Evolutionary conservation across 2,113 vertebrate genomes (phyloP), one percentile per base, ranked within the genome.

Genomic region (Muscicapa adusta): DNA sequence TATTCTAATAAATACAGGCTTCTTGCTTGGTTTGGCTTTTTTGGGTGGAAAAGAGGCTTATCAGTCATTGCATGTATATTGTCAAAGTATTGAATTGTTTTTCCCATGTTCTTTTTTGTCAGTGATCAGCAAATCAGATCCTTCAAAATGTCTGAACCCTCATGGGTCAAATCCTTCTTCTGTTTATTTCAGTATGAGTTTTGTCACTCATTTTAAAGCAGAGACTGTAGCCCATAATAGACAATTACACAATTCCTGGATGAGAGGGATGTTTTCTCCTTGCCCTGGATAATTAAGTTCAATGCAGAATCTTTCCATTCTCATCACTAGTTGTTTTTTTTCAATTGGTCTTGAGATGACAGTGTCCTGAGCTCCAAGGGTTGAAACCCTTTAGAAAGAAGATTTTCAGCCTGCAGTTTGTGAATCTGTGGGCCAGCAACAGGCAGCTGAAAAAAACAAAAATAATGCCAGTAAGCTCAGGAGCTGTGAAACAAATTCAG

Each of bases 251-350:
- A 96, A 85, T 62, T 51, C 63, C 50, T 85, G 75, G 84, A 92
- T 96, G 82, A 94, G 96, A 93, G 60, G 51, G 71, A 76, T 96
- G 89, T 83, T 95, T 96, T 93, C 95, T 96, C 74, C 81, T 95
- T 89, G 89, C 62, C 87, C 85, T 83, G 70, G 89, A 93, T 89
- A 95, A 97, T 96, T 95, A 89, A 93, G 63, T 82, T 67, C 63
- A 90, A 91, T 80, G 78, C 61, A 92, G 62, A 79, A 90, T 95
- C 85, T 85, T 95, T 90, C 93, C 85, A 85, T 77, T 88, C 85
- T 47, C 81, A 93, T 94, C 85, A 94, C 50, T 47, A 82, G 62
- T 68, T 96, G 20, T 12, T 88, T 94, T 80, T 86, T 94, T 84
- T 77, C 25, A 92, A 88, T 91, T 94, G 67, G 78, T 89, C 56